These are phyloP conservation scores for Philaenus spumarius DNA, from an alignment of 1,140 invertebrate species.

Conservation along the genomic window DNA sequence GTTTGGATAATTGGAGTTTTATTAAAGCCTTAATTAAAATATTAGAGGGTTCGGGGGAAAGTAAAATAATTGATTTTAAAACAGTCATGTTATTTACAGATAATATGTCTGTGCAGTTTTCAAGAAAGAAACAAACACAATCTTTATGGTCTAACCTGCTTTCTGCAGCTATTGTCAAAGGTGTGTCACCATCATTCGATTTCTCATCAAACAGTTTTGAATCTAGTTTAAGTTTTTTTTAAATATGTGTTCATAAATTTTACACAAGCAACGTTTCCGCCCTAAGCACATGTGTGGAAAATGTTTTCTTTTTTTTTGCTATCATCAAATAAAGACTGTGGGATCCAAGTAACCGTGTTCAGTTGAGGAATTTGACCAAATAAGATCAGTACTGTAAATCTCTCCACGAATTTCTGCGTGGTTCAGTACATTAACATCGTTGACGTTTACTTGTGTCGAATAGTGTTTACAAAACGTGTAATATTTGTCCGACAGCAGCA, in stretches of 20 bases:
- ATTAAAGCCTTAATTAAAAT: no score
- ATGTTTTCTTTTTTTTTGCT: not conserved
- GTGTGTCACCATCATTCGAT: not conserved
- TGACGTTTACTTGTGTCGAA: not conserved
- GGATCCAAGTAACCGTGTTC: not conserved
- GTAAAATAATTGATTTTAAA: not conserved
- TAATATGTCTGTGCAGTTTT: not conserved
- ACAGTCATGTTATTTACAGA: not conserved
- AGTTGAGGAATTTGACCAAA: not conserved
- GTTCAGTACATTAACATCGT: not conserved
- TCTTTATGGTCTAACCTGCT: not conserved
- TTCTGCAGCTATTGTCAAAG: not conserved
- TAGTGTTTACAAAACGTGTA: not conserved
- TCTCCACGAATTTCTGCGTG: slow-evolving; percentile 6
- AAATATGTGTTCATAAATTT: not conserved
- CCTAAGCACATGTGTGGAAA: slow-evolving; percentile 7
- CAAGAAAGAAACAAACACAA: not conserved
- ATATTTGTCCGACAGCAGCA: not conserved
- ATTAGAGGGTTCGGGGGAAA: no score
- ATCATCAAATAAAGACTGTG: not conserved
- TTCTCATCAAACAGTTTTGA: not conserved
- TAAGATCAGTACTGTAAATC: slow-evolving; percentile 4
- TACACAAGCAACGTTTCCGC: not conserved
- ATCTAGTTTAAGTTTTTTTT: not conserved
- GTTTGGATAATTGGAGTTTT: no score